Conservation (phyloP, 2,797 vertebrate species). For the Thaleichthys pacificus region DNA sequence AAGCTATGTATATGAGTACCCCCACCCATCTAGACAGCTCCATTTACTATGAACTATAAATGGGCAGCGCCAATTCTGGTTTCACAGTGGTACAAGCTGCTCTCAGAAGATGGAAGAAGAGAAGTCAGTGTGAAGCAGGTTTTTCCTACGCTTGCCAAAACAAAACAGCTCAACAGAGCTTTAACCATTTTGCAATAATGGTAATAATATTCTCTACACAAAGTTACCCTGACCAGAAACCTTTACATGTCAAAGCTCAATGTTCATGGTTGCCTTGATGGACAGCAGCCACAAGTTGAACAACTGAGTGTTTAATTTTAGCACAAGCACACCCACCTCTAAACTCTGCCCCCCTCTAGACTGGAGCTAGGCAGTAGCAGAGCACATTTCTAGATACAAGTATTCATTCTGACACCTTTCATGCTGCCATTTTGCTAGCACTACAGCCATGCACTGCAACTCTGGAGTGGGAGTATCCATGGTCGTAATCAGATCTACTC, state of each 20-base stretch:
- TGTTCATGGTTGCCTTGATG: constrained; percentile 49
- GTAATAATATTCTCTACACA: neutral
- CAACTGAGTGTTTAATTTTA: constrained; percentile 67
- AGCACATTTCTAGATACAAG: neutral
- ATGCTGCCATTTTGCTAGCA: neutral
- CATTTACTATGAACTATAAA: constrained; percentile 74
- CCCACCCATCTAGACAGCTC: constrained; percentile 56
- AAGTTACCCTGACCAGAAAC: neutral
- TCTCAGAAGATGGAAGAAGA: too few species aligned
- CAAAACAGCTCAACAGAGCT: neutral
- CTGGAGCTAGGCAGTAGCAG: neutral
- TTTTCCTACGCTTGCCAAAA: neutral
- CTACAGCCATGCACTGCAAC: neutral
- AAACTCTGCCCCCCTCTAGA: constrained; percentile 2
- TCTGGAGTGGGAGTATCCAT: neutral
- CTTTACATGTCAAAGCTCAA: neutral
- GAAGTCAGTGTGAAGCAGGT: neutral
- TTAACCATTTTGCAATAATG: neutral
- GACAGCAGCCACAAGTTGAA: constrained; percentile 59
- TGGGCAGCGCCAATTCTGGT: constrained; percentile 52
- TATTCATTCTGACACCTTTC: neutral
- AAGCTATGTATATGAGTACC: constrained; percentile 67
- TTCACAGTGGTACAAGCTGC: constrained; percentile 6
- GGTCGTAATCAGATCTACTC: too few species aligned
- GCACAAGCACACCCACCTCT: constrained; percentile 43